Conservation (phyloP, 1,140 invertebrate species). For the Magallana gigas region DNA sequence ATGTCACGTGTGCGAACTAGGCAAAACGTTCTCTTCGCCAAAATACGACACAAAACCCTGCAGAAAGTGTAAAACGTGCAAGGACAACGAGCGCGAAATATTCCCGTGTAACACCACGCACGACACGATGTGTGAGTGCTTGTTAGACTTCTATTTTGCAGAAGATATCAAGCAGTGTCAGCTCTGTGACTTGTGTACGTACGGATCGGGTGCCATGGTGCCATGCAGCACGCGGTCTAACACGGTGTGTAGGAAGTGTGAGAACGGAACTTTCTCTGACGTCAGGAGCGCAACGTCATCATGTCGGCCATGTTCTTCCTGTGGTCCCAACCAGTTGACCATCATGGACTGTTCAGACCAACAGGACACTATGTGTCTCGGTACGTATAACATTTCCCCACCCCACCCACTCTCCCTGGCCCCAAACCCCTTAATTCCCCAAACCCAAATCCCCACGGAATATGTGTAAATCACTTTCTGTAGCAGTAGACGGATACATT, state of each 20-base stretch:
- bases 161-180: slow-evolving; percentile 36
- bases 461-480: too few species aligned
- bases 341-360: slow-evolving; percentile 72
- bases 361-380: slow-evolving; percentile 75
- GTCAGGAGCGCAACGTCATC: slow-evolving; percentile 63
- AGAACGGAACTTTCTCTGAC: slow-evolving; percentile 70
- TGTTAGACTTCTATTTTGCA: slow-evolving; percentile 50
- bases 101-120: slow-evolving; percentile 65
- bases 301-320: slow-evolving; percentile 70
- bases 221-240: slow-evolving; percentile 31
- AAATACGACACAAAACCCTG: slow-evolving; percentile 26
- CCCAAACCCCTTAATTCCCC: too few species aligned
- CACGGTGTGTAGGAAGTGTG: slow-evolving; percentile 46
- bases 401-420: too few species aligned
- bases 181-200: slow-evolving; percentile 48
- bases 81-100: slow-evolving; percentile 42
- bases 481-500: too few species aligned
- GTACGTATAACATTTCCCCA: slow-evolving; percentile 60
- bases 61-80: slow-evolving; percentile 50
- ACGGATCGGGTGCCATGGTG: slow-evolving; percentile 29
- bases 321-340: slow-evolving; percentile 64
- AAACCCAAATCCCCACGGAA: too few species aligned
- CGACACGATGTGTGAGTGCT: slow-evolving; percentile 65
- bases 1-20: slow-evolving; percentile 46
- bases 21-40: slow-evolving; percentile 46